These are phyloP conservation scores for Scophthalmus maximus DNA, from an alignment of 2,113 vertebrate genomes.

Conservation along the genomic window DNA sequence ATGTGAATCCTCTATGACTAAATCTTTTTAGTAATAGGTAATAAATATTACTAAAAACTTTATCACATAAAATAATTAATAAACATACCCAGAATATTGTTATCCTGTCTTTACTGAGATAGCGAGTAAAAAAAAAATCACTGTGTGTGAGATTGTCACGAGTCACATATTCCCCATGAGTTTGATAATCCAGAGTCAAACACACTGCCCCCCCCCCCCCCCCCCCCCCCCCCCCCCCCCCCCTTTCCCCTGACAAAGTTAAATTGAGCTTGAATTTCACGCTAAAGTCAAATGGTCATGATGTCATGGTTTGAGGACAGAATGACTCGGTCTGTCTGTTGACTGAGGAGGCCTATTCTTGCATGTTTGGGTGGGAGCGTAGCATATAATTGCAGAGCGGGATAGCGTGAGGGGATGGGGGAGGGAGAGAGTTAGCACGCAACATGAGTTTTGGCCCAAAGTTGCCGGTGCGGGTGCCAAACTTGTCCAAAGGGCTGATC, in stretches of 20 bases:
- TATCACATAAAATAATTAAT: not conserved
- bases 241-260: conserved; percentile 73
- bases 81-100: not conserved
- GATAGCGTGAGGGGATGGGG: conserved; percentile 79
- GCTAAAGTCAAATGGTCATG: conserved; percentile 82
- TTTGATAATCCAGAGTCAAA: conserved; percentile 65
- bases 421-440: conserved; percentile 81
- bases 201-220: too few relatives aligned
- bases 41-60: not conserved
- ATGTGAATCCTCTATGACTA: not conserved
- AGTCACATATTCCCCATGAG: conserved; percentile 32
- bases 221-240: too few relatives aligned
- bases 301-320: conserved; percentile 84
- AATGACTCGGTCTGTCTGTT: conserved; percentile 83
- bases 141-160: conserved; percentile 27
- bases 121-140: not conserved
- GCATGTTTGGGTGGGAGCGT: conserved; percentile 83
- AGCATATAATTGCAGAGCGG: conserved; percentile 83
- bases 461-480: conserved; percentile 74
- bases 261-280: conserved; percentile 81
- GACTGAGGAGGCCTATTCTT: conserved; percentile 84
- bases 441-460: conserved; percentile 80
- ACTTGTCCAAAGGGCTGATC: conserved; percentile 80
- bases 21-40: too few relatives aligned
- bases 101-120: not conserved